Conservation (phyloP, 2,888 invertebrate species). For the Strigamia crassipes region DNA sequence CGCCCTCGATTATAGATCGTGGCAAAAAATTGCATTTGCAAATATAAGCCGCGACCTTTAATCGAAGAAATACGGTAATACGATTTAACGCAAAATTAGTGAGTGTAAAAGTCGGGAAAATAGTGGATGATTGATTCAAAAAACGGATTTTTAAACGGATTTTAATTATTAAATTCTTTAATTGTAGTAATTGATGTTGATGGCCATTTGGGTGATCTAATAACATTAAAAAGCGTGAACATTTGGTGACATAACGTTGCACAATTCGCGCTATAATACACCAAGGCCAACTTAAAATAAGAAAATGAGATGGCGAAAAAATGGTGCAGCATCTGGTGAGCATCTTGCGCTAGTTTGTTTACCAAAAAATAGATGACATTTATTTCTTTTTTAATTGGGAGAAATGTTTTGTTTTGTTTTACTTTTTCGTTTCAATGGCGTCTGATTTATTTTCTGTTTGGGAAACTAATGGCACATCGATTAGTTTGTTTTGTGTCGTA, state of each 20-base stretch:
- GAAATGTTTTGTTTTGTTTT: no score
- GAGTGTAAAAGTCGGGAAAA: no score
- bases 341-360: neutral
- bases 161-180: neutral
- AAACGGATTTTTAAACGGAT: neutral
- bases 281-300: constrained; percentile 26
- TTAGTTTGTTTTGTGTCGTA: neutral
- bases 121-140: no score
- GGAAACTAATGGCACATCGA: constrained; percentile 14
- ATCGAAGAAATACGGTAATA: no score
- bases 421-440: no score
- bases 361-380: neutral
- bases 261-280: neutral
- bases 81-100: no score
- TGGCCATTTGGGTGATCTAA: neutral
- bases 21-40: no score
- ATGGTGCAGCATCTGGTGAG: neutral
- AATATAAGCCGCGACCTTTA: no score
- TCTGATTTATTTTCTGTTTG: no score
- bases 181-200: neutral
- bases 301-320: neutral
- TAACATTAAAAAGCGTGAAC: neutral
- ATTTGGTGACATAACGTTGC: neutral
- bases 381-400: neutral
- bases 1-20: no score